Evolutionary conservation across 2,113 vertebrate species (phyloP).

Genomic region (Benitochromis conjunctus): DNA sequence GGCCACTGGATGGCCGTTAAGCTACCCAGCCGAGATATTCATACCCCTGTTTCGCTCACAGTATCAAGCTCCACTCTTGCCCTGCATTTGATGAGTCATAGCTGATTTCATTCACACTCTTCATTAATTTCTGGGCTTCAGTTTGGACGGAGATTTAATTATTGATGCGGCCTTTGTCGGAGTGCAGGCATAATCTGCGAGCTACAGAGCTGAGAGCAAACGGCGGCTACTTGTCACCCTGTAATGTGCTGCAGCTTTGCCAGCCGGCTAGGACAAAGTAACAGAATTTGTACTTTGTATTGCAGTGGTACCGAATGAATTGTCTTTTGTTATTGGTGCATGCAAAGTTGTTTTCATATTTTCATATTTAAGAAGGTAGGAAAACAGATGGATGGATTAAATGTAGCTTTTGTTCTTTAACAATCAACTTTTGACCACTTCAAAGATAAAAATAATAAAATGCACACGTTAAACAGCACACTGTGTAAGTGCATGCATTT

Average conservation of each 20-base stretch:
- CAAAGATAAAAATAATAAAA: not conserved
- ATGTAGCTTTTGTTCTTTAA: not conserved
- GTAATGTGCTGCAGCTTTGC: not conserved
- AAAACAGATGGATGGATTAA: not conserved
- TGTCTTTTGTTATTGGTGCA: not conserved
- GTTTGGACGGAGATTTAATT: conserved; percentile 66
- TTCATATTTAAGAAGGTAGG: not conserved
- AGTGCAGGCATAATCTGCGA: conserved; percentile 38
- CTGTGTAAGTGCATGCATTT: not conserved
- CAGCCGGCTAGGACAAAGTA: not conserved
- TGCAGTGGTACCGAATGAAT: not conserved
- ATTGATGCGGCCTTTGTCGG: conserved; percentile 63
- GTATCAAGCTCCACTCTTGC: conserved; percentile 21
- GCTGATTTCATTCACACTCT: conserved; percentile 56
- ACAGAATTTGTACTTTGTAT: not conserved
- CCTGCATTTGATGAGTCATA: conserved; percentile 41
- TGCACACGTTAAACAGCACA: rapidly evolving
- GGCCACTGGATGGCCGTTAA: not conserved
- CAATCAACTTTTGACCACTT: not conserved
- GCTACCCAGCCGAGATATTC: conserved; percentile 12
- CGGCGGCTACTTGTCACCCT: not conserved
- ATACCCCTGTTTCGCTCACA: not conserved
- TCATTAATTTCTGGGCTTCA: conserved; percentile 56
- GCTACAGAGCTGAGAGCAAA: conserved; percentile 4
- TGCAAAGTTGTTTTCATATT: not conserved